Evolutionary conservation across 2,797 vertebrate genomes (phyloP).

Genomic region (Rhabdophis nuchalis): DNA sequence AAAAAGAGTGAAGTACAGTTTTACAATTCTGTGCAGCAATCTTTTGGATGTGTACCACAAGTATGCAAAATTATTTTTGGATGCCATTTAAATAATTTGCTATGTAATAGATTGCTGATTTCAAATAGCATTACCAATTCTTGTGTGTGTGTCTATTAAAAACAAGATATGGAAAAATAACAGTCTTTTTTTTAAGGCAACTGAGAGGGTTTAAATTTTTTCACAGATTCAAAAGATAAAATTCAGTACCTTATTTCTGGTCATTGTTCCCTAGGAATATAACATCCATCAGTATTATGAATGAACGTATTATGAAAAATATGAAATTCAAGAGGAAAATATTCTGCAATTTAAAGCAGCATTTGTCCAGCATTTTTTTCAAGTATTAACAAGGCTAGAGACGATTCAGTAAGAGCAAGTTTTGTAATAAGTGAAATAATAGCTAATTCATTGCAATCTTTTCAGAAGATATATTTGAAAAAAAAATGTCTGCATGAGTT

Average conservation of each 20-base stretch:
- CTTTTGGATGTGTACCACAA: not conserved
- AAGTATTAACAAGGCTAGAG: not conserved
- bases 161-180: not conserved
- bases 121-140: not conserved
- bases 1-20: not conserved
- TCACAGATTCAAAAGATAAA: not conserved
- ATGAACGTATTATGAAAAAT: not conserved
- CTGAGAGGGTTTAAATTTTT: not conserved
- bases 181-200: not conserved
- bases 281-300: not conserved
- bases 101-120: not conserved
- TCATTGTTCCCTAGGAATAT: not conserved
- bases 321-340: not conserved
- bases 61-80: not conserved
- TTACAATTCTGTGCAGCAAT: not conserved
- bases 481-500: not conserved
- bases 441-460: not conserved
- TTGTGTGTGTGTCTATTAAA: not conserved
- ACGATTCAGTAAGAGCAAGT: not conserved
- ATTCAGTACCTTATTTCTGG: not conserved
- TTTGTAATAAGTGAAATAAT: not conserved
- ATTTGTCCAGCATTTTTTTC: not conserved
- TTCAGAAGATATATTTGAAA: not conserved
- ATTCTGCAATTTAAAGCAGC: not conserved
- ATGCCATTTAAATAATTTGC: not conserved